Percentiles rank a stretch among this genome's conserved stretches.
These are phyloP conservation scores for Nyctalus aviator DNA, from an alignment of 2,797 vertebrate species.

Conservation along the genomic window DNA sequence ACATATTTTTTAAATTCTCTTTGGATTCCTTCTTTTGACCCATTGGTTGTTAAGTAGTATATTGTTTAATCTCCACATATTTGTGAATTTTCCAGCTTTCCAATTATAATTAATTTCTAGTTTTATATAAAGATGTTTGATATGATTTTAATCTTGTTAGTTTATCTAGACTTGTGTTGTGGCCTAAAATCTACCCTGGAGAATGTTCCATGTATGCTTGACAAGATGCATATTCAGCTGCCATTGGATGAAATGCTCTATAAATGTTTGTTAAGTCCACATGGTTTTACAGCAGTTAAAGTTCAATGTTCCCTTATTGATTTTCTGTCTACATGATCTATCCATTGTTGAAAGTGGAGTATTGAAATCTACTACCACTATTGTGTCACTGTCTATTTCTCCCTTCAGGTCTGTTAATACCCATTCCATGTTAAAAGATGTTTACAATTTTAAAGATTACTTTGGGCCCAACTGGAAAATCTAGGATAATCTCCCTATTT, in stretches of 20 bases:
- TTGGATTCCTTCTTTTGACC: not conserved
- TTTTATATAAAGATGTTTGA: not conserved
- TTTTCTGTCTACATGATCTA: not conserved
- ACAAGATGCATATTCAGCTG: not conserved
- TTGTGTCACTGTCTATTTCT: not conserved
- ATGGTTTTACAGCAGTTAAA: not conserved
- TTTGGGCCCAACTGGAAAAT: not conserved
- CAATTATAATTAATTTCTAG: not conserved
- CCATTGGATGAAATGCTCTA: not conserved
- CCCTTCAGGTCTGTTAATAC: not conserved
- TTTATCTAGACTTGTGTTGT: not conserved
- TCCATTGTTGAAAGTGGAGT: not conserved
- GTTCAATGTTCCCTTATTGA: not conserved
- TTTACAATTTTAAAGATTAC: not conserved
- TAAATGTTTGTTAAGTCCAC: not conserved
- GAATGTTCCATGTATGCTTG: not conserved
- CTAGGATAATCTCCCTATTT: not conserved
- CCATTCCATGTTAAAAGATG: not conserved
- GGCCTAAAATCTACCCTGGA: not conserved
- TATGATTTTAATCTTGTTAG: not conserved
- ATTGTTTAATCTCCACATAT: not conserved
- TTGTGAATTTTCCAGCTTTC: not conserved
- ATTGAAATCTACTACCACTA: not conserved
- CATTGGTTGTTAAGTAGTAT: not conserved
- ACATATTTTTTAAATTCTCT: not conserved